Conservation (phyloP, 1,140 invertebrate species). For the Lerema accius region DNA sequence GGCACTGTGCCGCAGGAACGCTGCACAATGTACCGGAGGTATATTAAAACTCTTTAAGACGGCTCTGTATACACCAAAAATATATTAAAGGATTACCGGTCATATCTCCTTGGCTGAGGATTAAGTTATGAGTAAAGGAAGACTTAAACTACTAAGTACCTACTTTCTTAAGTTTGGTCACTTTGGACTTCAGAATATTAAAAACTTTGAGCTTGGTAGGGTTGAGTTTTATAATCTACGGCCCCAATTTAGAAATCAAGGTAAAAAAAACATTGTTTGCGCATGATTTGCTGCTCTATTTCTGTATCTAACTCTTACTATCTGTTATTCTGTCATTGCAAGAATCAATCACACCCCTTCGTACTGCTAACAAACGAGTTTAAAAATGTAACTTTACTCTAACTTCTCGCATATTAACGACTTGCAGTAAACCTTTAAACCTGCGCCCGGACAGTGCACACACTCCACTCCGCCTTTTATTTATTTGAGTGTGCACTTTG, state of each 20-base stretch:
- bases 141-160: too few relatives aligned
- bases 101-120: background rate
- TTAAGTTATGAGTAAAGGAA: too few relatives aligned
- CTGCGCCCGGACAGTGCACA: background rate
- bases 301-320: too few relatives aligned
- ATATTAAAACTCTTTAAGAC: background rate
- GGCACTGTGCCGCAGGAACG: background rate
- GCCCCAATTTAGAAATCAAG: too few relatives aligned
- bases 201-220: too few relatives aligned
- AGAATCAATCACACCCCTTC: too few relatives aligned
- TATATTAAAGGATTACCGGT: background rate
- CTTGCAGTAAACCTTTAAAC: slow-evolving; percentile 10
- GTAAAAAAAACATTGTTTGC: too few relatives aligned
- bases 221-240: too few relatives aligned
- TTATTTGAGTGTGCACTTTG: slow-evolving; percentile 27
- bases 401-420: slow-evolving; percentile 12
- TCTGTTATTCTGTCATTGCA: too few relatives aligned
- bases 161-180: too few relatives aligned
- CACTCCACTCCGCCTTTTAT: slow-evolving; percentile 12
- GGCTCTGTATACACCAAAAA: background rate
- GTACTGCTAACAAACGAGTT: background rate
- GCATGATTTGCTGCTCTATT: too few relatives aligned
- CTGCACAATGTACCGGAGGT: background rate
- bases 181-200: too few relatives aligned
- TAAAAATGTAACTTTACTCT: background rate